Percentiles rank a stretch among this genome's conserved stretches.
Evolutionary conservation across 2,797 vertebrate species (phyloP).

Genomic region (Lagorchestes hirsutus): DNA sequence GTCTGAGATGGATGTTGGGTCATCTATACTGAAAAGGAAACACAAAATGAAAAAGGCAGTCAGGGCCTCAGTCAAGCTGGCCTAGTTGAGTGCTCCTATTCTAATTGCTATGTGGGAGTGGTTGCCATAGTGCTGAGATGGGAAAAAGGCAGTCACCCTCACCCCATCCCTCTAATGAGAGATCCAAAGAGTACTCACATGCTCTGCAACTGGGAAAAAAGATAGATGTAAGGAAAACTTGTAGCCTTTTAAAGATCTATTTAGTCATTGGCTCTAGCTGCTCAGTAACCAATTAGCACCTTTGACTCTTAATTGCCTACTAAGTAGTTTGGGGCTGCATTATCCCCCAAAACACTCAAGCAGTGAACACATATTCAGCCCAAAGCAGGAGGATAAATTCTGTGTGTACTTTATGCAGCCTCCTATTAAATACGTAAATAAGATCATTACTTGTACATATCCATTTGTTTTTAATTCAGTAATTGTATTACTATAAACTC

Average conservation of each 20-base stretch:
- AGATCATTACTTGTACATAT: neutral
- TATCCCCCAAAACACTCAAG: neutral
- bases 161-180: neutral
- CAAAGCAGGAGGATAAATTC: neutral
- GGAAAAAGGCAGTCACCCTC: neutral
- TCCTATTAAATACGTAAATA: neutral
- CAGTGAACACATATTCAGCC: neutral
- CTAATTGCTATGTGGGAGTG: neutral
- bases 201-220: neutral
- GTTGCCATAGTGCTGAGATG: neutral
- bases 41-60: too few relatives aligned
- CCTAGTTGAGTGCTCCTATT: neutral
- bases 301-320: neutral
- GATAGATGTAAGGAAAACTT: neutral
- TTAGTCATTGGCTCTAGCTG: neutral
- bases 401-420: neutral
- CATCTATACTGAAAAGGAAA: too few relatives aligned
- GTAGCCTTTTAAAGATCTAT: neutral
- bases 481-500: too few relatives aligned
- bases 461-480: neutral
- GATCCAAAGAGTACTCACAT: neutral
- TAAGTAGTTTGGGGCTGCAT: neutral
- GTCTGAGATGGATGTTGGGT: too few relatives aligned
- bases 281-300: neutral
- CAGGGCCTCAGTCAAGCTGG: too few relatives aligned